Percentiles rank a stretch among this genome's conserved stretches.
phyloP scores from a whole-genome alignment of 1,140 invertebrate species.

The Eulimnadia texana region DNA sequence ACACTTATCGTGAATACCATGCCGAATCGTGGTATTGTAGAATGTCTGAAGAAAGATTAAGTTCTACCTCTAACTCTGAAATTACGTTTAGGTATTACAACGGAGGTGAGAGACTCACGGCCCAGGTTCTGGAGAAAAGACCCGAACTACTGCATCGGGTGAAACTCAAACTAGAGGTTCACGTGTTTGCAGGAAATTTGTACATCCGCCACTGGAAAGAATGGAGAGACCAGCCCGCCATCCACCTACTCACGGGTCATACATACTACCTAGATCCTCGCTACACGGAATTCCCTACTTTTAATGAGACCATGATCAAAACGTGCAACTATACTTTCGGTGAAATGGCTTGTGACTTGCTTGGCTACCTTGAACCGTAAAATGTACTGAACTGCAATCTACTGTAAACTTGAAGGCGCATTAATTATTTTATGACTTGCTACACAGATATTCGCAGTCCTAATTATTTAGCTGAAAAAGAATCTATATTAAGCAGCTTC shows the following conservation, averaged over 20 bases:
- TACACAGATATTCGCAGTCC: no score
- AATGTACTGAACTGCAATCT: no score
- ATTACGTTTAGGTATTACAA: conserved; percentile 24
- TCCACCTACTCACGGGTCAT: conserved; percentile 24
- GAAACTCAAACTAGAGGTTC: conserved; percentile 23
- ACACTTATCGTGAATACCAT: conserved; percentile 24
- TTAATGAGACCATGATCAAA: conserved; percentile 21
- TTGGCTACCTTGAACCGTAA: background rate
- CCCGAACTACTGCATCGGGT: conserved; percentile 24
- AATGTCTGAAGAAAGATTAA: background rate
- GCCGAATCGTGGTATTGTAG: conserved; percentile 20
- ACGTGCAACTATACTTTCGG: conserved; percentile 22
- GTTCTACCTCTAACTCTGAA: background rate
- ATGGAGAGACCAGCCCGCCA: conserved; percentile 20
- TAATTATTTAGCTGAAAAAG: no score
- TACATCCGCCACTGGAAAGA: conserved; percentile 15
- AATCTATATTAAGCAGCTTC: no score
- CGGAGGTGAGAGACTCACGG: conserved; percentile 25
- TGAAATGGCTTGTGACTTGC: conserved; percentile 20
- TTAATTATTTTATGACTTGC: no score
- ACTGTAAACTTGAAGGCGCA: no score
- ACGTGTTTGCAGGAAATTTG: conserved; percentile 14
- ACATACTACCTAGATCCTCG: conserved; percentile 8
- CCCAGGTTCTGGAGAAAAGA: conserved; percentile 20
- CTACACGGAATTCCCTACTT: conserved; percentile 14